Evolutionary conservation across 2,113 vertebrate species (phyloP).

Genomic region (Tiliqua scincoides): DNA sequence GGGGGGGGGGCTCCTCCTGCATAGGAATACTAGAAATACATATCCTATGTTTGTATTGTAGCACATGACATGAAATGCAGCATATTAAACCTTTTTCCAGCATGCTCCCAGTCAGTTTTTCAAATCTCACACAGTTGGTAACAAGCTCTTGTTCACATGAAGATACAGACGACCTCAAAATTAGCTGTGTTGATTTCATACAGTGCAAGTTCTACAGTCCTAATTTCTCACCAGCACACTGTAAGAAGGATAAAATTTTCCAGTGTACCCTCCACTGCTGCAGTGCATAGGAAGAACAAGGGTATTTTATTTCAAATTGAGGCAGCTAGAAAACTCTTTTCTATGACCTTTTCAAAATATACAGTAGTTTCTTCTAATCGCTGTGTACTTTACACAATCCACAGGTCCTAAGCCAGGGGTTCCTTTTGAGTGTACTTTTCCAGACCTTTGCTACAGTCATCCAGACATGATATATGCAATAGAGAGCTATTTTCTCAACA

Average conservation of each 20-base stretch:
- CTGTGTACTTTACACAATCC: not conserved
- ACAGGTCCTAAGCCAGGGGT: not conserved
- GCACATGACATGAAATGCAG: not conserved
- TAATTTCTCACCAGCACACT: not conserved
- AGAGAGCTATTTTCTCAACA: not conserved
- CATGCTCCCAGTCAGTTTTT: not conserved
- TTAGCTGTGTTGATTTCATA: not conserved
- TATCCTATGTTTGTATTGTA: not conserved
- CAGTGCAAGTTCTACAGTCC: not conserved
- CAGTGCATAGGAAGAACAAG: not conserved
- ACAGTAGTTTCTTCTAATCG: not conserved
- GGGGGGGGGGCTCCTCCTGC: not conserved
- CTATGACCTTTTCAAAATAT: not conserved
- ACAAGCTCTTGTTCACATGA: not conserved
- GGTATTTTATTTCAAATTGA: not conserved
- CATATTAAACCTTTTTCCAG: not conserved
- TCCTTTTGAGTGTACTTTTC: not conserved
- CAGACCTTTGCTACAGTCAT: conserved; percentile 1
- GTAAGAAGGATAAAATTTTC: not conserved
- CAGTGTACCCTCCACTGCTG: not conserved
- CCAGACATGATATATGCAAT: not conserved
- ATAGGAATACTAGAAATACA: not conserved
- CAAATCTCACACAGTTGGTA: not conserved
- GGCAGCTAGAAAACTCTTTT: not conserved
- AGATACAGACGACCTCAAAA: not conserved